Conservation (phyloP, 2,888 invertebrate genomes). For the Volucella zonaria region DNA sequence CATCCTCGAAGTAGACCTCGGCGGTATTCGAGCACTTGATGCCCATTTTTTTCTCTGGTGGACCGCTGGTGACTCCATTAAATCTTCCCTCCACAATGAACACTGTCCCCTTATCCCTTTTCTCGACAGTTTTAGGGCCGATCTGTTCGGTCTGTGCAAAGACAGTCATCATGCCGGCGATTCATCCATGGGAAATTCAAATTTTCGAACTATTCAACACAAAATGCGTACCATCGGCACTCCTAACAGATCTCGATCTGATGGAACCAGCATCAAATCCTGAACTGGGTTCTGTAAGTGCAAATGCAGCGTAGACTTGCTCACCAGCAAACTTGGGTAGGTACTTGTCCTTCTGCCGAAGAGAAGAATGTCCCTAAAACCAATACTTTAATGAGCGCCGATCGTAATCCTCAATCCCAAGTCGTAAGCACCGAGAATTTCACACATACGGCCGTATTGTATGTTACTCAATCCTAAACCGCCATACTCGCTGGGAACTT, state of each 20-base stretch:
- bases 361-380: conserved; percentile 96
- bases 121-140: conserved; percentile 86
- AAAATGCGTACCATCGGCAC: conserved; percentile 94
- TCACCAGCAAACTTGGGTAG: conserved; percentile 93
- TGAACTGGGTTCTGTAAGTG: conserved; percentile 96
- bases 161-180: conserved; percentile 98
- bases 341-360: conserved; percentile 96
- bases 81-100: conserved; percentile 97
- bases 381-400: conserved; percentile 98
- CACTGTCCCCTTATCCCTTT: conserved; percentile 91
- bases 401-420: conserved; percentile 96
- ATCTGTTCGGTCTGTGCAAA: conserved; percentile 95
- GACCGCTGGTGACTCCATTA: conserved; percentile 95
- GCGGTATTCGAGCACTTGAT: conserved; percentile 98
- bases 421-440: conserved; percentile 96
- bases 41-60: conserved; percentile 99
- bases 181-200: conserved; percentile 99
- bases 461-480: conserved; percentile 95
- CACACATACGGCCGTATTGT: conserved; percentile 96
- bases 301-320: conserved; percentile 93
- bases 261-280: conserved; percentile 98
- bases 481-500: conserved; percentile 93
- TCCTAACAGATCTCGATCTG: conserved; percentile 91
- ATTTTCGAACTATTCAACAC: conserved; percentile 98
- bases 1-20: conserved; percentile 95